Base-by-base conservation (phyloP, 1,140 invertebrate species). In the Aphidius gifuensis region DNA sequence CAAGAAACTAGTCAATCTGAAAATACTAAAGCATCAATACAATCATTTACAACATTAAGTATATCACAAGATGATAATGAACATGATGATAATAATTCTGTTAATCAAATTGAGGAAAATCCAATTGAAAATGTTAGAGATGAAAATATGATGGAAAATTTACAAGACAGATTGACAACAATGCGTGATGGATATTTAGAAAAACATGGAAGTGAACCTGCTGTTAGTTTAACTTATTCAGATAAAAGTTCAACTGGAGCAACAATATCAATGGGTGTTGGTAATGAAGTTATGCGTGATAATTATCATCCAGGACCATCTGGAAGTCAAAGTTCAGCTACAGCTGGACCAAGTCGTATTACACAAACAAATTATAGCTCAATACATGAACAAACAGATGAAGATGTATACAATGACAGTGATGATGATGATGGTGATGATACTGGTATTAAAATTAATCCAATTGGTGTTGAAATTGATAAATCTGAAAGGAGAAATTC, bases 191-290 rank as follows among this genome's bases (percentile, higher is more conserved):
- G 81, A 47, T 82, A 83, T 69, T 72, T 83, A 40, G 77, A 83
- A 71, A 81, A 74, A 69, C 82, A 85, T 71, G 79, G 83, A 44
- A 79, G 78, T 59, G 83, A 85, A 68, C 86, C 86, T 58, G 81
- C 85, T 53, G 85, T 88, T 4, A 86, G 78, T 72, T 73, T 83
- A 61, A 81, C 77, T 48, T 85, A 82, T 67, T 82, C 82, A 11
- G 80, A 82, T 58, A 82, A 80, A 69, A 82, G 83, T 64, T 81
- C 81, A 21, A 82, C 79, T 11, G 82, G 74, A 64, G 80, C 83
- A 21, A 75, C 78, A 6, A 85, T 85, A 68, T 83, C 82, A 11
- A 70, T 85, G 51, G 80, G 78, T 58, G 82, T 84, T 42, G 82
- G 73, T 0, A 75, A 83, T 66, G 82, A 83, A 75, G 69, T 83